Evolutionary conservation across 2,888 invertebrate genomes (phyloP).

Genomic region (Asteroscopus sphinx): DNA sequence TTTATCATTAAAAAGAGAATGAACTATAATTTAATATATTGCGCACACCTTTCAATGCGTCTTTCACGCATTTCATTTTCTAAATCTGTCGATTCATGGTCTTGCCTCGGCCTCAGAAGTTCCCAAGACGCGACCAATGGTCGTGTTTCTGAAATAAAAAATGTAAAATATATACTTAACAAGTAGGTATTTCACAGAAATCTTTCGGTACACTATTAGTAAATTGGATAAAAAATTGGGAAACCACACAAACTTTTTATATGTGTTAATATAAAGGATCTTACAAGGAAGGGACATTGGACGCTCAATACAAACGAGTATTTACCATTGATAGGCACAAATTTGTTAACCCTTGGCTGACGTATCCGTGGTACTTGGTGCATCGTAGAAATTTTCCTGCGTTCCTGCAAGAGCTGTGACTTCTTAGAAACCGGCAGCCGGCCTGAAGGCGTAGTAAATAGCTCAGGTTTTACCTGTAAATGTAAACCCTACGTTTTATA

Average conservation of each 20-base stretch:
- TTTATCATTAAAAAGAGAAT: too few species aligned
- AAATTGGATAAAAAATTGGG: too few species aligned
- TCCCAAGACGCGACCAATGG: constrained; percentile 82
- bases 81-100: constrained; percentile 82
- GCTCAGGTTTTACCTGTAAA: constrained; percentile 75
- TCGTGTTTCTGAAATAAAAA: constrained; percentile 70
- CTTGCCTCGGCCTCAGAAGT: constrained; percentile 73
- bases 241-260: too few species aligned
- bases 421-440: constrained; percentile 54
- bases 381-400: constrained; percentile 59
- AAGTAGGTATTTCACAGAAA: too few species aligned
- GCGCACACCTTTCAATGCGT: constrained; percentile 82
- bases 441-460: constrained; percentile 48
- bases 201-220: too few species aligned
- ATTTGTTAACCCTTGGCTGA: constrained; percentile 69
- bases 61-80: constrained; percentile 89
- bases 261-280: too few species aligned
- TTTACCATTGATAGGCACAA: constrained; percentile 77
- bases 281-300: background rate
- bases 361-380: constrained; percentile 70
- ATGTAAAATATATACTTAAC: too few species aligned
- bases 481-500: background rate
- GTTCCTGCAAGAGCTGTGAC: constrained; percentile 57
- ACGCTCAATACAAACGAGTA: background rate
- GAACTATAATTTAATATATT: too few species aligned